Evolutionary conservation across 2,797 vertebrate species (phyloP).

Genomic region (Dipus sagitta): DNA sequence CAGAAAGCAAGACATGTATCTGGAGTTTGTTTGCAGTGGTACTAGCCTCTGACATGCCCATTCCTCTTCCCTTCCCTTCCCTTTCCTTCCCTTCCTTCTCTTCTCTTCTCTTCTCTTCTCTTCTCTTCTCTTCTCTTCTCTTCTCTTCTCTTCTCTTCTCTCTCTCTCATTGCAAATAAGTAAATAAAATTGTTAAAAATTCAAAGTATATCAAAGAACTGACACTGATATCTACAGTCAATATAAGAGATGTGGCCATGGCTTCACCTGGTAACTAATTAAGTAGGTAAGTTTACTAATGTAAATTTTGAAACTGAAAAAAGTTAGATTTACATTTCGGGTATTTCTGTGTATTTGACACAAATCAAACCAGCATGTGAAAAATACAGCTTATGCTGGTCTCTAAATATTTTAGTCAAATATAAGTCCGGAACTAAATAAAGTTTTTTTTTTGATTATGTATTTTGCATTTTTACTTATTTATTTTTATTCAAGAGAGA

Average conservation of each 20-base stretch:
- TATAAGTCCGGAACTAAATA: not conserved
- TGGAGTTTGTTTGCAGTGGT: too few species aligned
- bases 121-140: too few species aligned
- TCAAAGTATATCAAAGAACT: not conserved
- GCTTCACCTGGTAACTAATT: not conserved
- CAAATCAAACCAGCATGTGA: not conserved
- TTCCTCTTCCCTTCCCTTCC: too few species aligned
- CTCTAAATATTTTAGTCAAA: slow-evolving; percentile 51
- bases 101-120: too few species aligned
- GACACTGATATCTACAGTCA: not conserved
- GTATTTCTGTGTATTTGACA: not conserved
- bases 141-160: too few species aligned
- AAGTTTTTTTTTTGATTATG: not conserved
- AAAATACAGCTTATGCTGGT: not conserved
- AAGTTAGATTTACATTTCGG: not conserved
- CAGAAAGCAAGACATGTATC: too few species aligned
- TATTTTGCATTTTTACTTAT: too few species aligned
- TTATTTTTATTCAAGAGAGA: too few species aligned
- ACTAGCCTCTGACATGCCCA: too few species aligned
- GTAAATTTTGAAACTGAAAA: slow-evolving; percentile 32
- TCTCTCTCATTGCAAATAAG: not conserved
- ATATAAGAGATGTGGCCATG: not conserved
- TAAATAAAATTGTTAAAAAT: not conserved
- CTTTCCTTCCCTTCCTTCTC: too few species aligned
- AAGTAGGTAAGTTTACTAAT: not conserved